A percentile compares a stretch with the other conserved stretches of the same genome.
phyloP scores from a whole-genome alignment of 2,888 invertebrate species.

The Agriopis aurantiaria region DNA sequence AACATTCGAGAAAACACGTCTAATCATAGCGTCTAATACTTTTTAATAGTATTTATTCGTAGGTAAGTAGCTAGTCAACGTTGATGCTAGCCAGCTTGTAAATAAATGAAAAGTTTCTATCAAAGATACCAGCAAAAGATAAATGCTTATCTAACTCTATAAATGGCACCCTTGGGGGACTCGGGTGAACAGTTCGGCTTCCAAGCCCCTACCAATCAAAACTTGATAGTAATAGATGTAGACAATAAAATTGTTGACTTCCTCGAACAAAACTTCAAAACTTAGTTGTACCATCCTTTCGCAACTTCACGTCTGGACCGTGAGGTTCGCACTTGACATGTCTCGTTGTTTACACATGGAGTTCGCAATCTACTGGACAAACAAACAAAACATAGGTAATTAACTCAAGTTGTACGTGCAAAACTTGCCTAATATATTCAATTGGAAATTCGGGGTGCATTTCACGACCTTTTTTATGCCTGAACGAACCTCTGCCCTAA shows the following conservation, averaged over 20 bases:
- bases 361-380: slow-evolving; percentile 37
- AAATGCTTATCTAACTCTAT: slow-evolving; percentile 1
- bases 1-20: no score
- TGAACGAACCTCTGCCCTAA: no score
- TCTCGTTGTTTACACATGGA: slow-evolving; percentile 33
- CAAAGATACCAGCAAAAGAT: not conserved
- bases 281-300: slow-evolving; percentile 33
- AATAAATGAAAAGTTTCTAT: not conserved
- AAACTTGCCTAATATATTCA: not conserved
- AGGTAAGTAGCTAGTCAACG: not conserved
- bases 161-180: slow-evolving; percentile 1
- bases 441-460: not conserved
- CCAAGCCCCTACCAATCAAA: slow-evolving; percentile 7
- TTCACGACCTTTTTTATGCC: not conserved
- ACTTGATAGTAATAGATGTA: slow-evolving; percentile 9
- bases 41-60: no score
- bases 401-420: slow-evolving; percentile 10
- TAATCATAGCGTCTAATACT: no score
- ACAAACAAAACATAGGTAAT: slow-evolving; percentile 31
- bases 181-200: not conserved
- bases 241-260: slow-evolving; percentile 19
- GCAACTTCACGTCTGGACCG: slow-evolving; percentile 14
- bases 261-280: slow-evolving; percentile 29
- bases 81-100: not conserved
- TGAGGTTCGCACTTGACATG: slow-evolving; percentile 34